Evolutionary conservation across 2,888 invertebrate genomes (phyloP).

Genomic region (Sphaerophoria taeniata): DNA sequence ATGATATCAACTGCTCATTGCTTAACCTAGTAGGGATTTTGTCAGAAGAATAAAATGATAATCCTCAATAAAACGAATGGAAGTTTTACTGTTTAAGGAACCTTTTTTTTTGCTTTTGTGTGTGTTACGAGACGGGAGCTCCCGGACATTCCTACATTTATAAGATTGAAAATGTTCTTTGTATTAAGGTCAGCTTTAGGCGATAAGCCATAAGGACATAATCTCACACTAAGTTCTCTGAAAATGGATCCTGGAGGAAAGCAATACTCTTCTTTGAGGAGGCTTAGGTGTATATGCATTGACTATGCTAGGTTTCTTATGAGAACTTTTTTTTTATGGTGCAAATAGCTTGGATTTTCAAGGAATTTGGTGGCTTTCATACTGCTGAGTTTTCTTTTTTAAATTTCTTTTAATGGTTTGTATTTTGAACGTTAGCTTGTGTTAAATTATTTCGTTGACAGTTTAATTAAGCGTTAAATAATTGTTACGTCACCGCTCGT

Average conservation of each 20-base stretch:
- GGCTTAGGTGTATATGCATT: not conserved
- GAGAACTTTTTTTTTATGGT: too few species aligned
- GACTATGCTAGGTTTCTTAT: too few species aligned
- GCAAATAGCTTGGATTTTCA: too few species aligned
- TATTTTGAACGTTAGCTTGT: too few species aligned
- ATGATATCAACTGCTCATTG: conserved; percentile 60
- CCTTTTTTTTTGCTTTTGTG: conserved; percentile 3
- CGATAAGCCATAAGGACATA: conserved; percentile 63
- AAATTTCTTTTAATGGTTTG: too few species aligned
- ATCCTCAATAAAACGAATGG: conserved; percentile 29
- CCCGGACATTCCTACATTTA: conserved; percentile 5
- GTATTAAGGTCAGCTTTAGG: conserved; percentile 37
- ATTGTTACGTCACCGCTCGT: too few species aligned
- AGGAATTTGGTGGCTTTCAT: too few species aligned
- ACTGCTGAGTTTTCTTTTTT: too few species aligned
- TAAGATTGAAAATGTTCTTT: conserved; percentile 22
- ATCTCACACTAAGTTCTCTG: conserved; percentile 40
- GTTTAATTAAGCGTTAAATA: too few species aligned
- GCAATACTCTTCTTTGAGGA: not conserved
- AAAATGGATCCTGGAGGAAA: conserved; percentile 33
- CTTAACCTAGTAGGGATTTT: conserved; percentile 50
- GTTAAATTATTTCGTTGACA: too few species aligned
- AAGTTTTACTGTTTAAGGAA: conserved; percentile 44
- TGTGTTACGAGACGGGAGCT: conserved; percentile 3
- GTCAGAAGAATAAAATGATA: conserved; percentile 16